A percentile compares a stretch with the other conserved stretches of the same genome.
These are phyloP conservation scores for Oncorhynchus clarkii DNA, from an alignment of 2,113 vertebrate genomes.

Conservation along the genomic window DNA sequence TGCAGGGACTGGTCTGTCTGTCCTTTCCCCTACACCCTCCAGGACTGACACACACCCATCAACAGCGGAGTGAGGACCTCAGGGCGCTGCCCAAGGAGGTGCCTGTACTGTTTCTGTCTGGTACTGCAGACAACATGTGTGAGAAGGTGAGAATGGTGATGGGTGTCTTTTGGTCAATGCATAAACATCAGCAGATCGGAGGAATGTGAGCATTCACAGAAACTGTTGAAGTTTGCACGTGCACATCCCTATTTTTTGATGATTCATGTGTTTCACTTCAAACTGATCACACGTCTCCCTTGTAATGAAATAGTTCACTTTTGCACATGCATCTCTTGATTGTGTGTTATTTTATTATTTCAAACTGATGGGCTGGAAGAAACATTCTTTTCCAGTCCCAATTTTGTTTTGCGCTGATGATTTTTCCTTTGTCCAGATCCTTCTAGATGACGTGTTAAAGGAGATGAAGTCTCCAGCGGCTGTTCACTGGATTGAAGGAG, in stretches of 20 bases:
- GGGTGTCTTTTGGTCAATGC: too few species aligned
- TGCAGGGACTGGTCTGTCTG: constrained; percentile 85
- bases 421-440: constrained; percentile 62
- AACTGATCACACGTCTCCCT: too few species aligned
- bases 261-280: too few species aligned
- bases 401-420: background rate
- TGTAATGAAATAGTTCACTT: too few species aligned
- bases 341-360: too few species aligned
- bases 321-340: too few species aligned
- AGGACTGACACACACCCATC: constrained; percentile 74
- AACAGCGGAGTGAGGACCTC: constrained; percentile 84
- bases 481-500: constrained; percentile 86
- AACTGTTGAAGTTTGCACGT: too few species aligned
- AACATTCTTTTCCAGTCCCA: background rate
- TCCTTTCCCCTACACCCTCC: constrained; percentile 89
- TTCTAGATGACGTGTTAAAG: constrained; percentile 76
- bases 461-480: constrained; percentile 79
- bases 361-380: too few species aligned
- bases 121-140: constrained; percentile 91
- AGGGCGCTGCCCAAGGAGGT: constrained; percentile 66
- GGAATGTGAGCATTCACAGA: too few species aligned
- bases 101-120: constrained; percentile 87
- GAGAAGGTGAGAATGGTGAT: constrained; percentile 72
- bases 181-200: background rate
- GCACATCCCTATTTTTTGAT: background rate